A percentile compares a stretch with the other conserved stretches of the same genome.
Evolutionary conservation across 2,888 invertebrate genomes (phyloP).

Genomic region (Lordiphosa fenestrarum): DNA sequence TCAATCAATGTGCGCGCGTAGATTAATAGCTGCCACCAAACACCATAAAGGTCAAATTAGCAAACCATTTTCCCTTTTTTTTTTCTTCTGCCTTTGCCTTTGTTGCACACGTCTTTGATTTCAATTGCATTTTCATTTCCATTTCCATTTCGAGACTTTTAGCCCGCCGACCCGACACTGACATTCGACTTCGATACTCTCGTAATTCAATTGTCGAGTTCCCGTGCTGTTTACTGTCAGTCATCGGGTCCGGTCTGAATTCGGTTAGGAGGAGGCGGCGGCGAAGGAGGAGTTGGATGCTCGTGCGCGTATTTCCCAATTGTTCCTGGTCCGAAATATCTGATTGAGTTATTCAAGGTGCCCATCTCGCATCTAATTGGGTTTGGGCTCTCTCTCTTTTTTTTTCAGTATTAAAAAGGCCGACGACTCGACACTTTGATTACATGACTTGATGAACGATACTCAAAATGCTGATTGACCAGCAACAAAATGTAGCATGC

Average conservation of each 20-base stretch:
- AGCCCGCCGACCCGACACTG: slow-evolving; percentile 26
- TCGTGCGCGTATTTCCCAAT: no score
- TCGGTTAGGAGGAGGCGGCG: not conserved
- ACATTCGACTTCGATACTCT: slow-evolving; percentile 51
- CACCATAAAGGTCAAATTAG: slow-evolving; percentile 3
- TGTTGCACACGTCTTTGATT: slow-evolving; percentile 42
- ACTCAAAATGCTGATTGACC: slow-evolving; percentile 31
- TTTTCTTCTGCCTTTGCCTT: slow-evolving; percentile 13
- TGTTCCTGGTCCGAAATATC: slow-evolving; percentile 34
- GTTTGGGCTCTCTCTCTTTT: slow-evolving; percentile 32
- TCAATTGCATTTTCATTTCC: slow-evolving; percentile 52
- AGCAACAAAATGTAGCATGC: slow-evolving; percentile 39
- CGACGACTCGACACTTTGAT: slow-evolving; percentile 29
- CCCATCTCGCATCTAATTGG: slow-evolving; percentile 58
- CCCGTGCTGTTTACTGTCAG: not conserved
- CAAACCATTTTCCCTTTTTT: no score
- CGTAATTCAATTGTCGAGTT: slow-evolving; percentile 57
- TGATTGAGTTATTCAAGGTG: slow-evolving; percentile 64
- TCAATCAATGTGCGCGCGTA: no score
- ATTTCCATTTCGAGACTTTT: slow-evolving; percentile 19
- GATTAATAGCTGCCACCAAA: no score
- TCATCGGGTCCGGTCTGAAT: no score
- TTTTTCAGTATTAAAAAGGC: slow-evolving; percentile 1
- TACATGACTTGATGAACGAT: slow-evolving; percentile 31
- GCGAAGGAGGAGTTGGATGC: no score